phyloP scores from a whole-genome alignment of 2,113 vertebrate species.

The Elanus axillaris region DNA sequence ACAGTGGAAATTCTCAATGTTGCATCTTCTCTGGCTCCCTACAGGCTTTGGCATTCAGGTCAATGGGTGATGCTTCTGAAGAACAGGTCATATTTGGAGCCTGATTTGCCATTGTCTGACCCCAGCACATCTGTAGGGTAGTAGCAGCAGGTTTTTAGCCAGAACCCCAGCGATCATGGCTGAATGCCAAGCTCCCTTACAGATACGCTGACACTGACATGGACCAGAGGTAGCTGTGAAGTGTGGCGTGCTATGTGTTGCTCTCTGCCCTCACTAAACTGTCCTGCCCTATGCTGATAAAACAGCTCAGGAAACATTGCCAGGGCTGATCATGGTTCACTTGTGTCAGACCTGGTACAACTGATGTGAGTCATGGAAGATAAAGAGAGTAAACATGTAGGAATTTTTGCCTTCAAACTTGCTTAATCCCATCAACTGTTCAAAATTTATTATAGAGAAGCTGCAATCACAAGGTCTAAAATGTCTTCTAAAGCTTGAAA shows the following conservation, averaged over 20 bases:
- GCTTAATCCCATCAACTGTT: background rate
- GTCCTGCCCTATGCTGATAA: background rate
- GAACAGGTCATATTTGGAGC: background rate
- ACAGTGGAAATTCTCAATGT: background rate
- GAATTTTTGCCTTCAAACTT: conserved; percentile 19
- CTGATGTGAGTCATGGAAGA: background rate
- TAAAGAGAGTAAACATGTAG: background rate
- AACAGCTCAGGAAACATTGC: background rate
- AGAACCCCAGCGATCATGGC: background rate
- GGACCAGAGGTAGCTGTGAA: background rate
- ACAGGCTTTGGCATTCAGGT: background rate
- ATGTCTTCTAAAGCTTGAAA: background rate
- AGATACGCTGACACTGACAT: background rate
- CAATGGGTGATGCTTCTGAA: background rate
- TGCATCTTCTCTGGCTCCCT: background rate
- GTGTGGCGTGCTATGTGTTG: background rate
- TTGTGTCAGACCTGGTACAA: background rate
- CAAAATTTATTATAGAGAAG: background rate
- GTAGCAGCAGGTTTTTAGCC: background rate
- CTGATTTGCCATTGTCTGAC: fast-evolving
- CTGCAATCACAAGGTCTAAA: background rate
- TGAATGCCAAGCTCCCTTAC: background rate
- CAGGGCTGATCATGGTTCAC: background rate
- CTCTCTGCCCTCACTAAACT: conserved; percentile 32
- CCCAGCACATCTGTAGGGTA: background rate